phyloP scores from a whole-genome alignment of 2,888 invertebrate species.

The Drosophila nigricruria region DNA sequence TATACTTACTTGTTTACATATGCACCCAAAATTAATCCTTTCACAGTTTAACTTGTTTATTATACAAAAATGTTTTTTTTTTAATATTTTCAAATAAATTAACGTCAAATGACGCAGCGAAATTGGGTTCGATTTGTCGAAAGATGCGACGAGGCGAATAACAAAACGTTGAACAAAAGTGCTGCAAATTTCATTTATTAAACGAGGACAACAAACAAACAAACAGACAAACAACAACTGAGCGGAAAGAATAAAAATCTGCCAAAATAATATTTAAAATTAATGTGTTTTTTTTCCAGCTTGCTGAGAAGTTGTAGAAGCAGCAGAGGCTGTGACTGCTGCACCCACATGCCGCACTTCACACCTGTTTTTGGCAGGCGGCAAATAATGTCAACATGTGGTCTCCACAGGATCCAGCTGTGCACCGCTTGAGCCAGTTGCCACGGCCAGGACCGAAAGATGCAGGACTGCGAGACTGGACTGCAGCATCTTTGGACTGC shows the following conservation, averaged over 20 bases:
- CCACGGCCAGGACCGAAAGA: constrained; percentile 1
- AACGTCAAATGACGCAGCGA: constrained; percentile 58
- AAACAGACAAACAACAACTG: background rate
- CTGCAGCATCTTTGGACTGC: constrained; percentile 21
- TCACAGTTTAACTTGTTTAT: background rate
- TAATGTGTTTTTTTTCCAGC: constrained; percentile 62
- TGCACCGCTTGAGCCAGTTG: constrained; percentile 60
- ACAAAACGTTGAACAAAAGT: constrained; percentile 43
- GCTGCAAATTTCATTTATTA: constrained; percentile 70
- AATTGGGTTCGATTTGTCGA: constrained; percentile 73
- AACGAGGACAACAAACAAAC: constrained; percentile 34
- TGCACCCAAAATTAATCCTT: background rate
- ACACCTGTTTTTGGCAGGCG: constrained; percentile 62
- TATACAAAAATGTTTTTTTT: background rate
- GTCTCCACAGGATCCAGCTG: constrained; percentile 66
- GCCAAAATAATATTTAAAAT: constrained; percentile 81
- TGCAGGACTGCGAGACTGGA: constrained; percentile 17
- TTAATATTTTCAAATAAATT: constrained; percentile 53
- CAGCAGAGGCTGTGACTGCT: constrained; percentile 35
- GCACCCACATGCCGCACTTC: constrained; percentile 73
- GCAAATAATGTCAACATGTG: constrained; percentile 75
- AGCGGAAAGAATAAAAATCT: constrained; percentile 41
- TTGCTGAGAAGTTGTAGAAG: constrained; percentile 3
- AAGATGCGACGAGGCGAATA: constrained; percentile 43
- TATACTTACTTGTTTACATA: background rate